Percentiles rank a stretch among this genome's conserved stretches.
Conservation (phyloP, 2,113 vertebrate species). For the Probosciger aterrimus region DNA sequence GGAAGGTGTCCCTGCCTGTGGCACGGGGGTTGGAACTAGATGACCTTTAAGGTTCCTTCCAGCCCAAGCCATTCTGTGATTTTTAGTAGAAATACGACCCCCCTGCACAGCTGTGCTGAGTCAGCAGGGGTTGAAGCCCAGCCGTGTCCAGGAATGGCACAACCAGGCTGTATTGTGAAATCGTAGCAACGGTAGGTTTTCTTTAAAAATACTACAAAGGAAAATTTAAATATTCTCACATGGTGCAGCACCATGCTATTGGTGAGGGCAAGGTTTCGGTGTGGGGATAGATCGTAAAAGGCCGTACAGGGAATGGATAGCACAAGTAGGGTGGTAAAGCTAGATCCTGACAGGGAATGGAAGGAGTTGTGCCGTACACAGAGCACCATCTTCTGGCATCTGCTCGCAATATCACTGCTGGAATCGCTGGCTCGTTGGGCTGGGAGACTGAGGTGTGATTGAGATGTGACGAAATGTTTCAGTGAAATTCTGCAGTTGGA, state of each 20-base stretch:
- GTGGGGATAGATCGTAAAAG: accelerated
- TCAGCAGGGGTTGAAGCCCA: not conserved
- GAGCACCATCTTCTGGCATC: constrained; percentile 73
- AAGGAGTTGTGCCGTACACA: not conserved
- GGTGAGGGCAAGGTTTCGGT: not conserved
- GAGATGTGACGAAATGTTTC: accelerated
- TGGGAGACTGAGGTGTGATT: accelerated
- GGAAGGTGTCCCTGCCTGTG: not conserved
- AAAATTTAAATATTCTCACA: too few relatives aligned
- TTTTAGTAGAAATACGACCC: not conserved
- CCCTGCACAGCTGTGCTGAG: not conserved
- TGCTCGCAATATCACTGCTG: not conserved
- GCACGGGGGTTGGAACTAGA: not conserved
- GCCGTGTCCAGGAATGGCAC: not conserved
- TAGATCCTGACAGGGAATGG: not conserved
- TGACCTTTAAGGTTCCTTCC: not conserved
- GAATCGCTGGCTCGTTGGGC: accelerated
- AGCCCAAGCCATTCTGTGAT: not conserved
- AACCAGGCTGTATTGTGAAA: accelerated
- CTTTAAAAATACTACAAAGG: not conserved
- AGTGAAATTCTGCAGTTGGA: accelerated
- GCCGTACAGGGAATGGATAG: accelerated
- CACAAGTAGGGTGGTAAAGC: accelerated
- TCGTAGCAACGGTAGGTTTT: not conserved
- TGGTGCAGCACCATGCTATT: not conserved